phyloP scores from a whole-genome alignment of 2,113 vertebrate species.

The Oryctolagus cuniculus region DNA sequence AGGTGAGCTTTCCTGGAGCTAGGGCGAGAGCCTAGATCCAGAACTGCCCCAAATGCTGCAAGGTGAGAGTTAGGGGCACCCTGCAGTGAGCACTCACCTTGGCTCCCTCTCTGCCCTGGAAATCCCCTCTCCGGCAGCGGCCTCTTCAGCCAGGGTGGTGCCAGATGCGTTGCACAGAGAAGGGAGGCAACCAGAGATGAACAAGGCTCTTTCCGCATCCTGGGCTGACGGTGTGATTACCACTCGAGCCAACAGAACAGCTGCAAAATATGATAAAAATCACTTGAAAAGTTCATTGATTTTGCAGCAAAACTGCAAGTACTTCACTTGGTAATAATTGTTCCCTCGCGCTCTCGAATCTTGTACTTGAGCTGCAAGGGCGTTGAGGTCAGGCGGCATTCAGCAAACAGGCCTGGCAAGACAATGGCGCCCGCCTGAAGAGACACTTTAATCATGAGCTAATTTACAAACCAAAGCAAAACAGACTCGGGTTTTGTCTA shows the following conservation, averaged over 20 bases:
- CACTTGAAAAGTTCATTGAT: slow-evolving; percentile 93
- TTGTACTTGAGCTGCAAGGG: slow-evolving; percentile 90
- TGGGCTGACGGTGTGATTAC: slow-evolving; percentile 79
- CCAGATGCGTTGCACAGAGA: slow-evolving; percentile 73
- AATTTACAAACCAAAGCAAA: slow-evolving; percentile 93
- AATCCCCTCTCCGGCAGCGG: neutral
- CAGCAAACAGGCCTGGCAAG: slow-evolving; percentile 84
- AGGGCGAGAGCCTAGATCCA: neutral
- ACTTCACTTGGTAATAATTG: slow-evolving; percentile 92
- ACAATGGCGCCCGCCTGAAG: slow-evolving; percentile 88
- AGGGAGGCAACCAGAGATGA: slow-evolving; percentile 83
- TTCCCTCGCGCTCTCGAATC: slow-evolving; percentile 88
- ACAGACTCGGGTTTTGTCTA: slow-evolving; percentile 90
- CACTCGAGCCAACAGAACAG: slow-evolving; percentile 88
- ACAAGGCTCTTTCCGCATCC: slow-evolving; percentile 80
- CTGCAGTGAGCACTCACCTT: neutral
- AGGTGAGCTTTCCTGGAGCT: neutral
- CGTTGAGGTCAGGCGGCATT: slow-evolving; percentile 88
- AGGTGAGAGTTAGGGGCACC: neutral
- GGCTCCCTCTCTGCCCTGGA: neutral
- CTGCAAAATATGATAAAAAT: slow-evolving; percentile 91
- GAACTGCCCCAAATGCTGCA: neutral
- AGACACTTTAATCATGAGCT: slow-evolving; percentile 93
- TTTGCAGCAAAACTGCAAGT: slow-evolving; percentile 92
- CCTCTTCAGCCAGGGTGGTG: neutral